Evolutionary conservation across 1,140 invertebrate genomes (phyloP).

Genomic region (Eupeodes corollae): DNA sequence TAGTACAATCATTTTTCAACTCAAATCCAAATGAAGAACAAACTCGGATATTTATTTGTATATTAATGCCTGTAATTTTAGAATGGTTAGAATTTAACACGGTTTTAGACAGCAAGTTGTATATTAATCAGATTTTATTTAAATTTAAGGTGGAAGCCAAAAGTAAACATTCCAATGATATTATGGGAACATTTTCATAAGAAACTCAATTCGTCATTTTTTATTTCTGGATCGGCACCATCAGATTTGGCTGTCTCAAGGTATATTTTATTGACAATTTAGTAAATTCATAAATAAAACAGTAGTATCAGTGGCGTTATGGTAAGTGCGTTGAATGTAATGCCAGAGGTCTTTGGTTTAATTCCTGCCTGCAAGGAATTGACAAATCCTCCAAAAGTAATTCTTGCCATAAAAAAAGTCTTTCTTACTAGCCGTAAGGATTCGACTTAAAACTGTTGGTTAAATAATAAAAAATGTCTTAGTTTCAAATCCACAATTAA

Average conservation of each 20-base stretch:
- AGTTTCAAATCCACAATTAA: no score
- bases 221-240: slow-evolving; percentile 13
- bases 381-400: no score
- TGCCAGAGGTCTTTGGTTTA: no score
- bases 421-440: no score
- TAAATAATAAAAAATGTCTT: slow-evolving; percentile 4
- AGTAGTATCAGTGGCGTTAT: no score
- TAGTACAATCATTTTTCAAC: slow-evolving; percentile 20
- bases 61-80: slow-evolving; percentile 21
- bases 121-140: neutral
- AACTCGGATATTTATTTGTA: slow-evolving; percentile 19
- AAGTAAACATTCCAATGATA: slow-evolving; percentile 21
- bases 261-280: slow-evolving; percentile 22
- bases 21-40: slow-evolving; percentile 27
- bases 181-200: slow-evolving; percentile 34
- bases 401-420: no score
- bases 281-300: no score
- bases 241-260: slow-evolving; percentile 18
- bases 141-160: slow-evolving; percentile 10
- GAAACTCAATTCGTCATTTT: slow-evolving; percentile 23
- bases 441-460: no score
- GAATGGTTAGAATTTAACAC: slow-evolving; percentile 11
- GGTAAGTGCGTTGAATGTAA: no score
- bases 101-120: neutral
- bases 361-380: no score